Conservation (phyloP, 2,797 vertebrate genomes). For the Mus caroli region DNA sequence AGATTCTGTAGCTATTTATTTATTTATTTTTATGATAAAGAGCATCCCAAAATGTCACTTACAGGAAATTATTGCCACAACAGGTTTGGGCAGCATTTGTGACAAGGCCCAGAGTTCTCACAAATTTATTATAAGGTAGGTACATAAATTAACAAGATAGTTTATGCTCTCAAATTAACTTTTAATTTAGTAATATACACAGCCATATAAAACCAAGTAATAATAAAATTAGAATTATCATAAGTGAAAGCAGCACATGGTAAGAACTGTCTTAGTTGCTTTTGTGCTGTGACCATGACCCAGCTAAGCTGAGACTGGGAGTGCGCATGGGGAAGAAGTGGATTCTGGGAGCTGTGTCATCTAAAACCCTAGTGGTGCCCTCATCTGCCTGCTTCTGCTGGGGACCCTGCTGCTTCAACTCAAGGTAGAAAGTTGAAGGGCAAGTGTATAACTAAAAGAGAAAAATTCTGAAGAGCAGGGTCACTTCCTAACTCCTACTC, state of each 20-base stretch:
- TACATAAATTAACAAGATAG: conserved; percentile 30
- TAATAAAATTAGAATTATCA: not conserved
- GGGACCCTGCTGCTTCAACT: not conserved
- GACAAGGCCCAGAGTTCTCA: conserved; percentile 42
- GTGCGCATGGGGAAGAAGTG: not conserved
- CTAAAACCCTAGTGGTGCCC: not conserved
- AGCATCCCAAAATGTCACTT: not conserved
- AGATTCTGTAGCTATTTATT: conserved; percentile 5
- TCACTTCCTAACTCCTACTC: not conserved
- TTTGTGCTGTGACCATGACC: not conserved
- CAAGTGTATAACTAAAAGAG: not conserved
- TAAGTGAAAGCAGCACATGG: not conserved
- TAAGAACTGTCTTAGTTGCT: not conserved
- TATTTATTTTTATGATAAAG: not conserved
- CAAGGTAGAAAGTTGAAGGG: not conserved
- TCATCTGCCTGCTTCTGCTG: not conserved
- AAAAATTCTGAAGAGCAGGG: not conserved
- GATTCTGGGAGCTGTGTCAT: not conserved
- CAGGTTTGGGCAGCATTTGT: not conserved
- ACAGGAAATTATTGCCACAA: conserved; percentile 18
- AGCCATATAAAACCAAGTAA: conserved; percentile 27
- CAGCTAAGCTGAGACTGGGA: not conserved
- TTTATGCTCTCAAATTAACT: conserved; percentile 26
- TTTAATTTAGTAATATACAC: not conserved
- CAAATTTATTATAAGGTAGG: not conserved